These are phyloP conservation scores for Epinephelus fuscoguttatus DNA, from an alignment of 2,113 vertebrate species.

Conservation along the genomic window DNA sequence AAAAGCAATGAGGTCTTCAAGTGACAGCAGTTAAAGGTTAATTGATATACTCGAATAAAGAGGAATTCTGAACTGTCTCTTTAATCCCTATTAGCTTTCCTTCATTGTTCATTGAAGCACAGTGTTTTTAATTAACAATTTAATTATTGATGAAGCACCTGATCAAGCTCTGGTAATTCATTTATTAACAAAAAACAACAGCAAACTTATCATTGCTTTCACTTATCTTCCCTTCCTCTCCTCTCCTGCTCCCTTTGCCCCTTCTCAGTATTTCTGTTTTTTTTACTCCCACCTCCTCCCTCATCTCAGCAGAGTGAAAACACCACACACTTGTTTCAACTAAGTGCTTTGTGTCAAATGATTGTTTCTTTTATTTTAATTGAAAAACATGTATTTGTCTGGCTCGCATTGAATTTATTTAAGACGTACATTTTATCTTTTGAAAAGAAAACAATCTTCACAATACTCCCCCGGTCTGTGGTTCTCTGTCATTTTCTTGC, in stretches of 20 bases:
- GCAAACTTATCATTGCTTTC: conserved; percentile 49
- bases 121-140: conserved; percentile 73
- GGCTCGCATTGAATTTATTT: not conserved
- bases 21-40: conserved; percentile 47
- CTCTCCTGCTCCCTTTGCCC: not conserved
- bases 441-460: not conserved
- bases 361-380: conserved; percentile 2
- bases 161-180: conserved; percentile 64
- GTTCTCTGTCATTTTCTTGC: not conserved
- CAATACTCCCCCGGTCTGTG: not conserved
- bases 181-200: conserved; percentile 64
- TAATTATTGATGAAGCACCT: conserved; percentile 70
- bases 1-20: conserved; percentile 6
- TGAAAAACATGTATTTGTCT: conserved; percentile 2
- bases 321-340: conserved; percentile 5
- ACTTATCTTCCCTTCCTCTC: not conserved
- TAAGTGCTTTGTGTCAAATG: not conserved
- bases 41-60: conserved; percentile 52
- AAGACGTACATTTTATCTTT: not conserved
- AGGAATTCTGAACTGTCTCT: conserved; percentile 35
- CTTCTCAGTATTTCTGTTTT: not conserved
- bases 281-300: not conserved
- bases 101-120: conserved; percentile 74
- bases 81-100: conserved; percentile 69
- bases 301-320: conserved; percentile 5